Evolutionary conservation across 2,113 vertebrate genomes (phyloP), one percentile per base, ranked within the genome.

Genomic region (Peromyscus maniculatus): DNA sequence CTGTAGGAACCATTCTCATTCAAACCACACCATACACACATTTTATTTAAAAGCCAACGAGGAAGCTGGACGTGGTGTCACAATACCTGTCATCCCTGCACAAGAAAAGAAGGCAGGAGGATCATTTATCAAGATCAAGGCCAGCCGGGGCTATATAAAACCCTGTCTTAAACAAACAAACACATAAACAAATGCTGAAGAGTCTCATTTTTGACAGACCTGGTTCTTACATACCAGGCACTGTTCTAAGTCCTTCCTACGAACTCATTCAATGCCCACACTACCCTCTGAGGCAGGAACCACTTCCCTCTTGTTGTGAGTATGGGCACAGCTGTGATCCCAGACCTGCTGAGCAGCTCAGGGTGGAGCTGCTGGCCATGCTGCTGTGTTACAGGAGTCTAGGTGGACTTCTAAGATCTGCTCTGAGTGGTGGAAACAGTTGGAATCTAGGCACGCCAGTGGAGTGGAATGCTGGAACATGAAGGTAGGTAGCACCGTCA

Each of bases 391-490:
- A 57, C 0, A 3, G 28, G 71, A 74, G 69, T 46, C 71, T 7
- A 15, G 26, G 82, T 15, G 62, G 33, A 43, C 66, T 67, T 49
- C 39, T 6, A 67, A 71, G 59, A 39, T 36, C n/a, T 0, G 78
- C 62, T 36, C 55, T 28, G 15, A 13, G 80, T 24, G 88, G 67
- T 36, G 82, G 19, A 67, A 64, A 13, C 1, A 2, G 16, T n/a
- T 57, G 93, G 86, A 92, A 94, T 88, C 74, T 59, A 75, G 89
- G 95, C 82, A 57, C 9, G 4, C 83, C 90, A 33, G 87, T 67
- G 0, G 3, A 78, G 71, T 59, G 93, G 87, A 39, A 86, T 28
- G 69, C 3, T 59, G 93, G 87, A 43, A 84, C 33, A 71, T 0
- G 0, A 55, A 75, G 24, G 69, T 52, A 67, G 79, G 66, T 39